phyloP scores from a whole-genome alignment of 2,113 vertebrate genomes.

The Alouatta palliata region DNA sequence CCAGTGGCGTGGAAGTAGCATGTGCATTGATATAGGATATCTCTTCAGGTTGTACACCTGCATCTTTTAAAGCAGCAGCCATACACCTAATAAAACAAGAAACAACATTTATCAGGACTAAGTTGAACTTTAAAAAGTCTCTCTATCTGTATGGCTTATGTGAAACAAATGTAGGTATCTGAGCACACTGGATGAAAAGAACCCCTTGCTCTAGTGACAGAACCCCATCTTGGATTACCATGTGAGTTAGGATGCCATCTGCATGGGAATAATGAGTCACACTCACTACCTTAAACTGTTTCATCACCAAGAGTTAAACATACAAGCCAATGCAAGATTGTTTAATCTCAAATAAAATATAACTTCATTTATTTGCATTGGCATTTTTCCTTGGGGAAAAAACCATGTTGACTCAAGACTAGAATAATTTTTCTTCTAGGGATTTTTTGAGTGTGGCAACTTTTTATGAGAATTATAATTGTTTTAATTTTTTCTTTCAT shows the following conservation, averaged over 20 bases:
- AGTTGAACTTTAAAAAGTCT: not conserved
- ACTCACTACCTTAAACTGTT: not conserved
- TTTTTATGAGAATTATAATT: not conserved
- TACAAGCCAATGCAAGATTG: not conserved
- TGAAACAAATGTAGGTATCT: not conserved
- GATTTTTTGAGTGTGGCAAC: not conserved
- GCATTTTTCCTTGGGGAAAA: not conserved
- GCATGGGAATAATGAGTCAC: not conserved
- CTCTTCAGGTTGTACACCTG: slow-evolving; percentile 86
- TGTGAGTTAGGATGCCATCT: not conserved
- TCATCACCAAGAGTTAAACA: slow-evolving; percentile 15
- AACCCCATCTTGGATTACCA: not conserved
- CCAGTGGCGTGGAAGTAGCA: slow-evolving; percentile 95
- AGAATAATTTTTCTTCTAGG: not conserved
- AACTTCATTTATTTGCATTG: not conserved
- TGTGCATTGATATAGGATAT: slow-evolving; percentile 96
- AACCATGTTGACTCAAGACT: not conserved
- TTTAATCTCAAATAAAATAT: not conserved
- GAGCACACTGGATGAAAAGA: not conserved
- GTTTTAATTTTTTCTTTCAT: slow-evolving; percentile 20
- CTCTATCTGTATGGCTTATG: not conserved
- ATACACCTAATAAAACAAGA: slow-evolving; percentile 89
- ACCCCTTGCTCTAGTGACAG: not conserved
- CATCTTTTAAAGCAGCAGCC: slow-evolving; percentile 92
- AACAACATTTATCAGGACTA: not conserved